Conservation (phyloP, 2,113 vertebrate species). For the Lamprotornis superbus region DNA sequence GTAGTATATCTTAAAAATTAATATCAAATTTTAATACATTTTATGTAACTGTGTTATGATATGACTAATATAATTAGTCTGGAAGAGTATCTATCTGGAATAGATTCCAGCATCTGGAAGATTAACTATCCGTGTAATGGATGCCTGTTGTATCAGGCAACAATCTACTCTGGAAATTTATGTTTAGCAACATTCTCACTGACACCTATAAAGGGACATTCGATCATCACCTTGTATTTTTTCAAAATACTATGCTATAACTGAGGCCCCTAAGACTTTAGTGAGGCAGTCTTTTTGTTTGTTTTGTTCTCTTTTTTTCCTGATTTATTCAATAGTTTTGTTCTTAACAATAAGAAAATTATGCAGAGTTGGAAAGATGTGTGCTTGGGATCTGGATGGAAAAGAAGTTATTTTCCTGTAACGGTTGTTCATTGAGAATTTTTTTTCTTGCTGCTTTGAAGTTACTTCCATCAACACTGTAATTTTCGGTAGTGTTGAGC, state of each 20-base stretch:
- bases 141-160: neutral
- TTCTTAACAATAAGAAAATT: neutral
- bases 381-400: neutral
- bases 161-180: neutral
- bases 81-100: no score
- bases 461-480: constrained; percentile 42
- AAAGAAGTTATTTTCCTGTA: neutral
- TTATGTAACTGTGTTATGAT: neutral
- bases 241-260: neutral
- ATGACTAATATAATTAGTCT: neutral
- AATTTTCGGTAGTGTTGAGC: constrained; percentile 35
- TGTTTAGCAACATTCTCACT: neutral
- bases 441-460: constrained; percentile 41
- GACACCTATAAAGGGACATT: neutral
- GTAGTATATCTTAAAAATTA: neutral
- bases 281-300: neutral
- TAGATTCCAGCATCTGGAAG: neutral
- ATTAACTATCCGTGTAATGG: neutral
- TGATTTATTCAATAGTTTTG: neutral
- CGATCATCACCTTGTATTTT: neutral
- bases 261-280: neutral
- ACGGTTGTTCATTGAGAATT: neutral
- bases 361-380: neutral
- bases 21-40: neutral
- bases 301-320: accelerated